Percentiles rank a stretch among this genome's conserved stretches.
Evolutionary conservation across 2,113 vertebrate species (phyloP).

Genomic region (Hypocryptadius cinnamomeus): DNA sequence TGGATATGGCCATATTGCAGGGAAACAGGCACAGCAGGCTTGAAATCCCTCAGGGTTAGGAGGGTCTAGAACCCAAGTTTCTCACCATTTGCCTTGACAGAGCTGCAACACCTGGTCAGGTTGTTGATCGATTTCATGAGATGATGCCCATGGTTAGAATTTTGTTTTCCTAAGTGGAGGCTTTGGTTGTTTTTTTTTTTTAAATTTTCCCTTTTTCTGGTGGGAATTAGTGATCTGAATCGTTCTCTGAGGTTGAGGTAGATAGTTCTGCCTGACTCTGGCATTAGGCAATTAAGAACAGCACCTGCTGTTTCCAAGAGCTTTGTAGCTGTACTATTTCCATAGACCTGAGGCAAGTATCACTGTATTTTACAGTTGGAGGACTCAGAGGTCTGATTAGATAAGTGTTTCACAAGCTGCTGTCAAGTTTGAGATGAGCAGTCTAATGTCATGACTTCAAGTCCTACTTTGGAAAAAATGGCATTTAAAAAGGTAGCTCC

Average conservation of each 20-base stretch:
- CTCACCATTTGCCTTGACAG: fast-evolving
- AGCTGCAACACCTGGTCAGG: not conserved
- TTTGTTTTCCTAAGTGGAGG: not conserved
- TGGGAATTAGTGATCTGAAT: not conserved
- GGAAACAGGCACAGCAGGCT: not conserved
- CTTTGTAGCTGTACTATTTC: not conserved
- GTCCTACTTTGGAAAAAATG: not conserved
- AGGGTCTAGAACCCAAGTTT: not conserved
- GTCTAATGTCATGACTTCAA: not conserved
- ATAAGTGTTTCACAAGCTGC: not conserved
- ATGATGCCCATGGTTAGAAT: not conserved
- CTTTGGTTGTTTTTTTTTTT: not conserved
- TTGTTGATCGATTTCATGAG: not conserved
- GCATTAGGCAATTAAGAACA: not conserved
- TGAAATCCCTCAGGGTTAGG: not conserved
- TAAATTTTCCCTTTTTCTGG: not conserved
- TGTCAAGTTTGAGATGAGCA: not conserved
- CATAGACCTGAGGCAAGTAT: not conserved
- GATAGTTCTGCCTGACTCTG: not conserved
- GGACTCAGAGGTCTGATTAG: not conserved
- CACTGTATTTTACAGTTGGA: not conserved
- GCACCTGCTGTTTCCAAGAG: not conserved
- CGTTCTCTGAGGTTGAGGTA: not conserved
- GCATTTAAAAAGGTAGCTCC: not conserved
- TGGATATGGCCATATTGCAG: not conserved